Evolutionary conservation across 2,797 vertebrate genomes (phyloP).

Genomic region (Mareca penelope): DNA sequence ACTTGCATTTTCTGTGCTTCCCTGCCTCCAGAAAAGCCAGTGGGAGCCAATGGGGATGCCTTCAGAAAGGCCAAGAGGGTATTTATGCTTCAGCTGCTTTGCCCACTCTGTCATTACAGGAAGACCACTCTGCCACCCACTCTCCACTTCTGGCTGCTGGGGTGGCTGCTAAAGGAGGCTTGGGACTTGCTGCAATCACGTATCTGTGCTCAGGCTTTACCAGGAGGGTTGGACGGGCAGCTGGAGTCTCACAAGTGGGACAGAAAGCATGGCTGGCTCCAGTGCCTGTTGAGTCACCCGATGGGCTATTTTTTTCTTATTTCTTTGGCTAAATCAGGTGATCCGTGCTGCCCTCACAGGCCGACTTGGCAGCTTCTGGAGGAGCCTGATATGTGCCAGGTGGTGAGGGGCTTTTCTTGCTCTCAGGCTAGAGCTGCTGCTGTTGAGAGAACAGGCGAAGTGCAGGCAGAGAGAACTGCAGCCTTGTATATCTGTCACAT

Average conservation of each 20-base stretch:
- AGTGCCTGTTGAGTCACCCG: background rate
- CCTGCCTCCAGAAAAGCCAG: background rate
- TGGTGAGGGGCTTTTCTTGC: background rate
- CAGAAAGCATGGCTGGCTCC: background rate
- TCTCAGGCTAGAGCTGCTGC: background rate
- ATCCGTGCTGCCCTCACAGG: background rate
- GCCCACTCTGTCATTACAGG: fast-evolving
- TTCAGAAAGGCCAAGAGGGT: background rate
- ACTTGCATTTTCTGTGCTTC: background rate
- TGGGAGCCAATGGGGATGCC: background rate
- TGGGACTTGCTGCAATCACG: background rate
- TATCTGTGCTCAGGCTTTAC: background rate
- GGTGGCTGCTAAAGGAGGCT: background rate
- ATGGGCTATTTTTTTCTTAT: background rate
- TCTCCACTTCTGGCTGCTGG: fast-evolving
- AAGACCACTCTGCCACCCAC: background rate
- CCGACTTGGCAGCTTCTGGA: background rate
- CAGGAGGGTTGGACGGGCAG: background rate
- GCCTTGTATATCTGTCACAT: conserved; percentile 32
- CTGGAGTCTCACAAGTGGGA: background rate
- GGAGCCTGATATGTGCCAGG: background rate
- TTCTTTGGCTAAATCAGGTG: conserved; percentile 5
- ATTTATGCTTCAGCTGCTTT: background rate
- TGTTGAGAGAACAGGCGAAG: background rate
- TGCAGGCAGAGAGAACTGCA: background rate